A percentile compares a stretch with the other conserved stretches of the same genome.
These are phyloP conservation scores for Venusia cambrica DNA, from an alignment of 2,888 invertebrate species.

Conservation along the genomic window DNA sequence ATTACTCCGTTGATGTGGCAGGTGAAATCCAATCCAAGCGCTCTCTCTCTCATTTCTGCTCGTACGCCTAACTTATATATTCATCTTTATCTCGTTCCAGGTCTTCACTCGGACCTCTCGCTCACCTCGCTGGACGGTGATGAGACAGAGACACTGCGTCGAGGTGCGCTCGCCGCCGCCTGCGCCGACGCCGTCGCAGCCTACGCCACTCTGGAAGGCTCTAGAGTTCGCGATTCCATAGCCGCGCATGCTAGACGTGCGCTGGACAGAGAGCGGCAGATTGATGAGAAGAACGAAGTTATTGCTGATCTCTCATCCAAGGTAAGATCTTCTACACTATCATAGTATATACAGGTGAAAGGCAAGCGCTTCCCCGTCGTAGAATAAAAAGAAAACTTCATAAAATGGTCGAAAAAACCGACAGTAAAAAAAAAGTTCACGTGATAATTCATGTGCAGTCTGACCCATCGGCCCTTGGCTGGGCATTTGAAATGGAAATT, in stretches of 20 bases:
- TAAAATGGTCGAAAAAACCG: no score
- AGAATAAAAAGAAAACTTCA: no score
- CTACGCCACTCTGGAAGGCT: conserved; percentile 87
- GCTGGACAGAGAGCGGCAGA: conserved; percentile 88
- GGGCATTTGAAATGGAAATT: no score
- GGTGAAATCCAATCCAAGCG: no score
- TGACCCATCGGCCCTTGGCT: no score
- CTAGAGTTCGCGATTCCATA: conserved; percentile 87
- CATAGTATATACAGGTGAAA: no score
- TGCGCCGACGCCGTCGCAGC: conserved; percentile 88
- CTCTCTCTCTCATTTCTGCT: no score
- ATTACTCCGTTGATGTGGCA: no score
- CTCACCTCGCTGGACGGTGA: conserved; percentile 82
- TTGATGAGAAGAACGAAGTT: conserved; percentile 89
- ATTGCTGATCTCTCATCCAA: conserved; percentile 91
- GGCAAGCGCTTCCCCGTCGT: no score
- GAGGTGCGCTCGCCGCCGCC: conserved; percentile 84
- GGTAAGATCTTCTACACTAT: conserved; percentile 74
- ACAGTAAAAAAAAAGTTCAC: no score
- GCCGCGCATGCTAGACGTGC: conserved; percentile 89
- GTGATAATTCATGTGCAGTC: no score
- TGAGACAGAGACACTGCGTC: conserved; percentile 78
- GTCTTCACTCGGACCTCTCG: conserved; percentile 86
- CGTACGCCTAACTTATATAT: no score
- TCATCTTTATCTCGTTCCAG: conserved; percentile 54